Percentiles rank a stretch among this genome's conserved stretches.
Evolutionary conservation across 2,113 vertebrate species (phyloP).

Genomic region (Osmerus eperlanus): DNA sequence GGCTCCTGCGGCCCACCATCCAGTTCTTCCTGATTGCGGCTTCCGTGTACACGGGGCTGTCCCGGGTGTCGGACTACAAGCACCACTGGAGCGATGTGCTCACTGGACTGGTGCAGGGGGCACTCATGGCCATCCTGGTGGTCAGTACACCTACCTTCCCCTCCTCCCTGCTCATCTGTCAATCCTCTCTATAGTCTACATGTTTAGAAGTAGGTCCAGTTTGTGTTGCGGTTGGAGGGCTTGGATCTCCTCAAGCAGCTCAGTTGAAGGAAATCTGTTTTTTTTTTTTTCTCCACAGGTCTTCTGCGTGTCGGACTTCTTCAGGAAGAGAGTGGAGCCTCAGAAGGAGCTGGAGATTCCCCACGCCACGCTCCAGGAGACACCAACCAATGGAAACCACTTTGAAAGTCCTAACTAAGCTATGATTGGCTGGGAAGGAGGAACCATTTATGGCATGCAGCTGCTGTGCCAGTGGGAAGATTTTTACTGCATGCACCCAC

Average conservation of each 20-base stretch:
- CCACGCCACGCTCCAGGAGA: conserved; percentile 87
- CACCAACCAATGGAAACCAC: conserved; percentile 84
- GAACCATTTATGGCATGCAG: conserved; percentile 26
- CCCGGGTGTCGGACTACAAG: conserved; percentile 94
- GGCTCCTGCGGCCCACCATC: conserved; percentile 87
- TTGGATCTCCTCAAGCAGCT: too few species aligned
- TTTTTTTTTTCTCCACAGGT: conserved; percentile 64
- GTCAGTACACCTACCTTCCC: conserved; percentile 68
- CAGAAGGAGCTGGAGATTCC: conserved; percentile 75
- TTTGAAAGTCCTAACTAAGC: conserved; percentile 82
- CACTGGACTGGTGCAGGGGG: conserved; percentile 88
- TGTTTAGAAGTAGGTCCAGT: too few species aligned
- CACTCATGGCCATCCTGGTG: conserved; percentile 83
- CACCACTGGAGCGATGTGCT: conserved; percentile 98
- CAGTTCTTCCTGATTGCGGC: conserved; percentile 89
- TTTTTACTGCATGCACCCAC: conserved; percentile 46
- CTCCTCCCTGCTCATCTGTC: not conserved
- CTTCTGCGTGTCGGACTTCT: conserved; percentile 91
- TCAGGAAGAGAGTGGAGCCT: conserved; percentile 73
- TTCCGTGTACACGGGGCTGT: conserved; percentile 89
- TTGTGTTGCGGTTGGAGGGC: too few species aligned
- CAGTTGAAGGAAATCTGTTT: too few species aligned
- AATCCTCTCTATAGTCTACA: not conserved
- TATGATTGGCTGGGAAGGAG: not conserved
- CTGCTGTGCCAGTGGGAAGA: conserved; percentile 47